These are phyloP conservation scores for Abscondita cerata DNA, from an alignment of 2,888 invertebrate genomes.

Conservation along the genomic window DNA sequence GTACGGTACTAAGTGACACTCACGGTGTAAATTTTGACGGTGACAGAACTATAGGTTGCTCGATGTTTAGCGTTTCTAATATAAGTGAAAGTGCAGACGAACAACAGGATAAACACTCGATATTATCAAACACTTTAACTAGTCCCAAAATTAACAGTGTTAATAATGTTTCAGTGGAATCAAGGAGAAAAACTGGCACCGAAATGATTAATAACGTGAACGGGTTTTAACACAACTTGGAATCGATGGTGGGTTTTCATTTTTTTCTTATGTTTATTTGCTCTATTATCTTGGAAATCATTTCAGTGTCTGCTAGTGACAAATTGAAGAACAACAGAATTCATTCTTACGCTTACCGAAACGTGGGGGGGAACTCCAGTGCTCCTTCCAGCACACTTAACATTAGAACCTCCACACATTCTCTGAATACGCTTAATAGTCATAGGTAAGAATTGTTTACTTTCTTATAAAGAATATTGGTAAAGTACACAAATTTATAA, in stretches of 20 bases:
- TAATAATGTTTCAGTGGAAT: conserved; percentile 45
- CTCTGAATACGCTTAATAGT: conserved; percentile 65
- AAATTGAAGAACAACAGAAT: conserved; percentile 54
- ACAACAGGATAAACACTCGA: conserved; percentile 45
- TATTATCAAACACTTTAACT: conserved; percentile 54
- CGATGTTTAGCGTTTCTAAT: conserved; percentile 53
- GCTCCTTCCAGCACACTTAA: conserved; percentile 52
- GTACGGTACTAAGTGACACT: conserved; percentile 32
- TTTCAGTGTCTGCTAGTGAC: conserved; percentile 42
- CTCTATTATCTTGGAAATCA: neutral
- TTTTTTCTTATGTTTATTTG: conserved; percentile 3
- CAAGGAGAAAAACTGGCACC: conserved; percentile 36
- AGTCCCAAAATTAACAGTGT: conserved; percentile 57
- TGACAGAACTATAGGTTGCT: conserved; percentile 52
- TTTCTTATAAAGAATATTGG: too few species aligned
- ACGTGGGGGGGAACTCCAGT: conserved; percentile 52
- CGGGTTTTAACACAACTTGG: conserved; percentile 54
- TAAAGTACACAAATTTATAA: too few species aligned
- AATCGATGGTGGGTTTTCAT: conserved; percentile 52
- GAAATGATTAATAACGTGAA: conserved; percentile 47
- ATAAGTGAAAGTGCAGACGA: conserved; percentile 40
- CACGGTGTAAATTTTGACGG: conserved; percentile 32
- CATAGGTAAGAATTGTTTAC: conserved; percentile 67
- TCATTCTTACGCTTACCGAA: conserved; percentile 55
- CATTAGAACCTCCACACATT: conserved; percentile 56